Conservation (phyloP, 2,113 vertebrate genomes). For the Astur gentilis region DNA sequence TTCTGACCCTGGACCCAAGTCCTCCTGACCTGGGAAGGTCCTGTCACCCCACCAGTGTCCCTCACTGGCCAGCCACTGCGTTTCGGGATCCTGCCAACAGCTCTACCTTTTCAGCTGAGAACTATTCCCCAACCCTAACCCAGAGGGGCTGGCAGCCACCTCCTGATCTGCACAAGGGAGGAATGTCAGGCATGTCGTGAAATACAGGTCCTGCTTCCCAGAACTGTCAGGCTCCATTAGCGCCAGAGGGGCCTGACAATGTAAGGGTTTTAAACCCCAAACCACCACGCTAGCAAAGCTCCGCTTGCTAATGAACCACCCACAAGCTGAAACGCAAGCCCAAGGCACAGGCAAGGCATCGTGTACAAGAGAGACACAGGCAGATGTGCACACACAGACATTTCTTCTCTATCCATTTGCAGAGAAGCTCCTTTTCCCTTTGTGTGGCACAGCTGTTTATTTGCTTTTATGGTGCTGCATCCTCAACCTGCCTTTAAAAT, state of each 20-base stretch:
- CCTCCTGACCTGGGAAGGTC: background rate
- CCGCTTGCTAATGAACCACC: background rate
- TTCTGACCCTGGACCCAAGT: background rate
- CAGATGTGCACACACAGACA: fast-evolving
- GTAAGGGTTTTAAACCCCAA: background rate
- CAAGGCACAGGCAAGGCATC: background rate
- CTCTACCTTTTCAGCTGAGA: background rate
- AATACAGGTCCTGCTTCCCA: constrained; percentile 20
- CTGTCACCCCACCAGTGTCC: background rate
- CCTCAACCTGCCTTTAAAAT: background rate
- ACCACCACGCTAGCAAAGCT: background rate
- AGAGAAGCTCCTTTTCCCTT: background rate
- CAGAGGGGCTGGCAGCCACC: background rate
- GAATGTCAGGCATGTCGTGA: background rate
- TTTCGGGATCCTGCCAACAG: background rate
- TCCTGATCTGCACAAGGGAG: background rate
- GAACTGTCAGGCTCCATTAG: background rate
- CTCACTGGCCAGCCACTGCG: fast-evolving
- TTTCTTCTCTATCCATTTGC: background rate
- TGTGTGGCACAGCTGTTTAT: background rate
- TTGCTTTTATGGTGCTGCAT: background rate
- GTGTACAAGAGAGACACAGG: background rate
- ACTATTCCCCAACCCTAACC: background rate
- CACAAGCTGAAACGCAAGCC: background rate
- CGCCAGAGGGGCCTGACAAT: background rate